These are phyloP conservation scores for Cosmorhoe ocellata DNA, from an alignment of 2,888 invertebrate genomes.

Conservation along the genomic window DNA sequence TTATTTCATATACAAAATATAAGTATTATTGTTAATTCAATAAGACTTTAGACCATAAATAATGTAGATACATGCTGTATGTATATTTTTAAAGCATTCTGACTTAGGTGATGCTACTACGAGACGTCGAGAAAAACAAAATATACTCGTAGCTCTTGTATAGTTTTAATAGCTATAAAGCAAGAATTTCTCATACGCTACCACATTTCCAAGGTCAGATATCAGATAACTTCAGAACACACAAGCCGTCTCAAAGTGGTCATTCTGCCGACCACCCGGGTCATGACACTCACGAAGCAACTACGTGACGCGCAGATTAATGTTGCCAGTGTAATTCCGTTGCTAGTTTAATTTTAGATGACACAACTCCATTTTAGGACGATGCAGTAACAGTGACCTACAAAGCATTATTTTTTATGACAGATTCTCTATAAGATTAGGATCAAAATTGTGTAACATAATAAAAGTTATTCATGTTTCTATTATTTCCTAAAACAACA, in stretches of 20 bases:
- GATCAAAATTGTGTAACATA: neutral
- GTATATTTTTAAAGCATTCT: no score
- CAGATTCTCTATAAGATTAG: neutral
- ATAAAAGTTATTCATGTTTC: slow-evolving; percentile 9
- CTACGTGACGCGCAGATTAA: slow-evolving; percentile 47
- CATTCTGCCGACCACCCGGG: slow-evolving; percentile 54
- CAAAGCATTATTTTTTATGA: no score
- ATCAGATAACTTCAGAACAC: slow-evolving; percentile 50
- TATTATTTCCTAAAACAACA: slow-evolving; percentile 7
- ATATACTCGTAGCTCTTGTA: no score
- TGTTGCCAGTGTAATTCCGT: slow-evolving; percentile 19
- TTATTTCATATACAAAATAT: no score
- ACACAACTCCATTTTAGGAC: slow-evolving; percentile 22
- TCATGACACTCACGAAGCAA: slow-evolving; percentile 47
- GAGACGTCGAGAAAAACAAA: no score
- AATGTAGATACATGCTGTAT: no score
- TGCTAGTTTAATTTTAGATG: slow-evolving; percentile 29
- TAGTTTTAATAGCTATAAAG: no score
- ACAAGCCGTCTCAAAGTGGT: slow-evolving; percentile 48
- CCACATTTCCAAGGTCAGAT: slow-evolving; percentile 66
- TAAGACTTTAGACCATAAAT: no score
- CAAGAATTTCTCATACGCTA: slow-evolving; percentile 57
- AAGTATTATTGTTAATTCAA: no score
- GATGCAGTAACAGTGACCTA: slow-evolving; percentile 9
- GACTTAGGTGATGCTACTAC: no score